Conservation (phyloP, 2,888 invertebrate species). For the Blera fallax region DNA sequence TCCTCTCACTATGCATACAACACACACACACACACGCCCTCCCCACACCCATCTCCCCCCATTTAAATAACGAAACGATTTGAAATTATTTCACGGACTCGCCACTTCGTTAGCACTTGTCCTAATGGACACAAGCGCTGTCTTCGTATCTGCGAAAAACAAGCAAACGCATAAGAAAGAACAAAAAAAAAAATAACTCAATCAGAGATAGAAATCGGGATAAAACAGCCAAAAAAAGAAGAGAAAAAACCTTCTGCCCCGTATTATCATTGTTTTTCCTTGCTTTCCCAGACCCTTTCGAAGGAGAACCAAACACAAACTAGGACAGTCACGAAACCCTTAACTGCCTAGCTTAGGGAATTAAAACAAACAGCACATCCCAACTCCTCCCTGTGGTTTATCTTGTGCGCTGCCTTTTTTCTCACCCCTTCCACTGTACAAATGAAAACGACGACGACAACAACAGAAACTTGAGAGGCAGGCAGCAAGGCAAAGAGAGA, state of each 20-base stretch:
- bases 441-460: background rate
- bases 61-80: slow-evolving; percentile 50
- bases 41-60: background rate
- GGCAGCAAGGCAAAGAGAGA: background rate
- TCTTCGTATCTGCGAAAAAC: slow-evolving; percentile 17
- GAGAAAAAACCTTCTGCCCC: slow-evolving; percentile 32
- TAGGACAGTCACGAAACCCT: slow-evolving; percentile 51
- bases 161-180: background rate
- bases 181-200: slow-evolving; percentile 42
- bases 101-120: slow-evolving; percentile 66
- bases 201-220: slow-evolving; percentile 64
- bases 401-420: background rate
- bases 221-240: slow-evolving; percentile 15
- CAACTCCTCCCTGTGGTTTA: slow-evolving; percentile 50
- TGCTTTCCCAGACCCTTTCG: background rate
- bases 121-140: slow-evolving; percentile 43
- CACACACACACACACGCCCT: background rate
- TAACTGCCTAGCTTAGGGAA: slow-evolving; percentile 63
- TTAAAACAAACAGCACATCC: slow-evolving; percentile 66
- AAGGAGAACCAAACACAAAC: slow-evolving; percentile 1
- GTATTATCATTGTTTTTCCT: slow-evolving; percentile 30
- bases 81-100: slow-evolving; percentile 50
- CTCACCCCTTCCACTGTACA: background rate
- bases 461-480: background rate
- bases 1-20: background rate